Percentiles rank a stretch among this genome's conserved stretches.
phyloP scores from a whole-genome alignment of 2,113 vertebrate species.

The Dipodomys spectabilis region DNA sequence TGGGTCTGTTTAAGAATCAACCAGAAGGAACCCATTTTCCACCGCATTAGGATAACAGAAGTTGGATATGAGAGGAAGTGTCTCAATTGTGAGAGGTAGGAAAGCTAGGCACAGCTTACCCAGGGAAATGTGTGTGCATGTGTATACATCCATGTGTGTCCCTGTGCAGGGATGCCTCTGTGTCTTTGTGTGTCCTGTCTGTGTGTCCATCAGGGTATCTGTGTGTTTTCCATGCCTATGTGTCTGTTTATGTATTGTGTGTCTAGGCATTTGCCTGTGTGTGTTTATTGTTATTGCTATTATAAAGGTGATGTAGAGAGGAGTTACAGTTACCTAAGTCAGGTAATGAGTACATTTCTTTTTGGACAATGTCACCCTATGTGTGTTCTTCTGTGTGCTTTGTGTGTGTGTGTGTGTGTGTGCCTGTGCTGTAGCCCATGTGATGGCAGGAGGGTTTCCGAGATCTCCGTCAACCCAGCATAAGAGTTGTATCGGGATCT shows the following conservation, averaged over 20 bases:
- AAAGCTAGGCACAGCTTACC: background rate
- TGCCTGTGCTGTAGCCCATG: background rate
- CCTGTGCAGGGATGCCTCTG: background rate
- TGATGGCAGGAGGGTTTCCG: background rate
- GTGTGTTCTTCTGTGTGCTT: background rate
- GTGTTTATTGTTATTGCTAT: background rate
- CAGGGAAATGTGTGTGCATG: background rate
- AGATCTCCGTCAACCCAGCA: background rate
- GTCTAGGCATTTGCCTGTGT: background rate
- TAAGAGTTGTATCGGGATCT: background rate
- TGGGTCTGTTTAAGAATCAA: background rate
- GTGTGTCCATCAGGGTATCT: background rate
- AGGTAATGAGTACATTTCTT: no score
- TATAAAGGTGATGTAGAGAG: background rate
- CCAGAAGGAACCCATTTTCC: background rate
- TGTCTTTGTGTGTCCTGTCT: background rate
- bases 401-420: background rate
- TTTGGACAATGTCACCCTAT: background rate
- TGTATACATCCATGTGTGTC: background rate
- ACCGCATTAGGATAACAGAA: background rate
- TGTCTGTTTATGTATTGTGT: background rate
- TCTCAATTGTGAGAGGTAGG: background rate
- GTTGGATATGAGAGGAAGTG: background rate
- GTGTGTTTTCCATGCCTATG: background rate
- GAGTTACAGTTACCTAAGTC: no score